Evolutionary conservation across 1,140 invertebrate genomes (phyloP).

Genomic region (Zaprionus capensis): DNA sequence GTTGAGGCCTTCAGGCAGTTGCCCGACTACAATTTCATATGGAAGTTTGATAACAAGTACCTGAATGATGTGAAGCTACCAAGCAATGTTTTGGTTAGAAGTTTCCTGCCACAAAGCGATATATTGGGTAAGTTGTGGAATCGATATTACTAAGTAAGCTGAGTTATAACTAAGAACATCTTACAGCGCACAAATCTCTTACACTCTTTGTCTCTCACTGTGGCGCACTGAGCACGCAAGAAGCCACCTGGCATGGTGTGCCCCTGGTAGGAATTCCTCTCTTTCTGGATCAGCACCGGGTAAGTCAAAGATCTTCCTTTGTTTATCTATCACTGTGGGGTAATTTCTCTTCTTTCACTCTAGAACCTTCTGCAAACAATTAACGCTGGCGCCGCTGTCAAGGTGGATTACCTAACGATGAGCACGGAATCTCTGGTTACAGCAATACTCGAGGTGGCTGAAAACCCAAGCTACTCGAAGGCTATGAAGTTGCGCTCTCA

Average conservation of each 20-base stretch:
- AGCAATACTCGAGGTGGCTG: conserved; percentile 21
- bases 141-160: too few species aligned
- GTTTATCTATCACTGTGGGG: not conserved
- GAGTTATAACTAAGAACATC: too few species aligned
- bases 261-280: conserved; percentile 88
- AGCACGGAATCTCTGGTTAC: conserved; percentile 4
- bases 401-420: conserved; percentile 25
- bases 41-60: conserved; percentile 71
- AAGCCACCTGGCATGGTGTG: conserved; percentile 86
- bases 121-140: conserved; percentile 51
- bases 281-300: conserved; percentile 86
- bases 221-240: conserved; percentile 86
- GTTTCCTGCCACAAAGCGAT: conserved; percentile 58
- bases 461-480: conserved; percentile 16
- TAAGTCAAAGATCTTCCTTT: not conserved
- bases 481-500: conserved; percentile 36
- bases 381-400: conserved; percentile 21
- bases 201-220: conserved; percentile 86
- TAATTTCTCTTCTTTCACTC: not conserved
- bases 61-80: conserved; percentile 26
- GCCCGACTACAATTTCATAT: conserved; percentile 62
- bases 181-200: conserved; percentile 85
- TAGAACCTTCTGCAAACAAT: conserved; percentile 30
- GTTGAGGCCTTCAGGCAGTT: conserved; percentile 48
- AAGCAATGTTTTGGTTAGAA: conserved; percentile 16